These are phyloP conservation scores for Azorinus chamasolen DNA, from an alignment of 2,888 invertebrate genomes.

Conservation along the genomic window DNA sequence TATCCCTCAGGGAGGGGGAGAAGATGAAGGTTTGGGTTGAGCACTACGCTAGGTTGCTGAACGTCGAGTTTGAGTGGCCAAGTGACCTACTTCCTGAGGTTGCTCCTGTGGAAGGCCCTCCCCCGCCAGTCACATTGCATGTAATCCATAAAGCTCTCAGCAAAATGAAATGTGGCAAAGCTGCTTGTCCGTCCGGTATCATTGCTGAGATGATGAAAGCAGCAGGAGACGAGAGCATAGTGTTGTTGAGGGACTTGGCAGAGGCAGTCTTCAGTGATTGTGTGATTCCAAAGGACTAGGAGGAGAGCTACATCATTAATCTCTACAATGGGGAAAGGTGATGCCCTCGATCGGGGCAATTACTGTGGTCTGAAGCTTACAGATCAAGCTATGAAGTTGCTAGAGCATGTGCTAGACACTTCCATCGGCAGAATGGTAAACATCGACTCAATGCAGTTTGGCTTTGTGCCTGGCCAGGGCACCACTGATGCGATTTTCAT, in stretches of 20 bases:
- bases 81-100: conserved; percentile 20
- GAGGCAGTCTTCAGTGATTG: conserved; percentile 16
- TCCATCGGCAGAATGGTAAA: conserved; percentile 10
- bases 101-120: conserved; percentile 16
- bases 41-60: conserved; percentile 24
- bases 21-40: conserved; percentile 29
- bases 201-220: conserved; percentile 28
- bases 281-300: conserved; percentile 25
- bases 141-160: conserved; percentile 1
- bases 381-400: conserved; percentile 20
- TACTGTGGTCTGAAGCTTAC: conserved; percentile 21
- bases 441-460: conserved; percentile 13
- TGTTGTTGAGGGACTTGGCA: conserved; percentile 12
- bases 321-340: conserved; percentile 23
- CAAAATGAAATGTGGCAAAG: conserved; percentile 14
- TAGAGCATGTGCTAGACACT: conserved; percentile 19
- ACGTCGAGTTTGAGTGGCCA: conserved; percentile 34
- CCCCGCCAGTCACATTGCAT: conserved; percentile 20
- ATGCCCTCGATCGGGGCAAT: conserved; percentile 2
- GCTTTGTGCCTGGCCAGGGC: conserved; percentile 31
- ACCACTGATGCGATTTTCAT: conserved; percentile 34
- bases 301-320: conserved; percentile 30
- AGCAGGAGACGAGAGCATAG: conserved; percentile 18
- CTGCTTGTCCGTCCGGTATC: conserved; percentile 18
- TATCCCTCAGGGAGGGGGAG: conserved; percentile 24